Percentiles rank a stretch among this genome's conserved stretches.
Conservation (phyloP, 2,888 invertebrate genomes). For the Cataglyphis rosenhaueri region DNA sequence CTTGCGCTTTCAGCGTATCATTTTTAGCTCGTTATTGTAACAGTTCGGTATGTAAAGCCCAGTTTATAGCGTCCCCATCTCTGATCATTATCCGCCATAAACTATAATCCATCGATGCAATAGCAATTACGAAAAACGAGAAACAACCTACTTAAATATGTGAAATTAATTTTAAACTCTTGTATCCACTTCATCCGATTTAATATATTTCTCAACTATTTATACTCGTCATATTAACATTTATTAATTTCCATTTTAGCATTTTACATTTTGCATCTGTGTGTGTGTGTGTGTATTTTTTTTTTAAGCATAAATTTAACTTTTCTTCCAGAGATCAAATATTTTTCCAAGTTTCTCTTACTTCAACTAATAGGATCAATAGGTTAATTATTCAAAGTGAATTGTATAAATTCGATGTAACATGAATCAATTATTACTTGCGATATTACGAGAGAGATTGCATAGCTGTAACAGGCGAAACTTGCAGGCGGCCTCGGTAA, state of each 20-base stretch:
- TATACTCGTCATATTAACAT: not conserved
- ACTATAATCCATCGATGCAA: constrained; percentile 20
- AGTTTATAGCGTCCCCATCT: constrained; percentile 19
- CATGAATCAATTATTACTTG: constrained; percentile 40
- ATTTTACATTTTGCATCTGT: no score
- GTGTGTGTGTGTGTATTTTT: not conserved
- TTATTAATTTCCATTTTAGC: not conserved
- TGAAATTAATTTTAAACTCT: not conserved
- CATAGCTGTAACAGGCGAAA: constrained; percentile 35
- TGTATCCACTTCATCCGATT: not conserved
- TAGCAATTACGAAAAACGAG: not conserved
- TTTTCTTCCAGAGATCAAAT: not conserved
- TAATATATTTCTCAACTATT: not conserved
- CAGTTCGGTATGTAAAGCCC: constrained; percentile 21
- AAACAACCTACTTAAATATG: not conserved
- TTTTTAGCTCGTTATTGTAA: constrained; percentile 46
- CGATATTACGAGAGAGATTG: constrained; percentile 44
- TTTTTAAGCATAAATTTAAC: not conserved
- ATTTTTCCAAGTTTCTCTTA: not conserved
- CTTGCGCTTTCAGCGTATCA: constrained; percentile 29
- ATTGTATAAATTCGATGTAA: constrained; percentile 34
- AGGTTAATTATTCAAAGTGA: constrained; percentile 4
- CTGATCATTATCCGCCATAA: constrained; percentile 2
- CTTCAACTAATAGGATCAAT: not conserved
- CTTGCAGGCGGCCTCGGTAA: constrained; percentile 37